phyloP scores from a whole-genome alignment of 2,113 vertebrate species.

The Phaethornis superciliosus region DNA sequence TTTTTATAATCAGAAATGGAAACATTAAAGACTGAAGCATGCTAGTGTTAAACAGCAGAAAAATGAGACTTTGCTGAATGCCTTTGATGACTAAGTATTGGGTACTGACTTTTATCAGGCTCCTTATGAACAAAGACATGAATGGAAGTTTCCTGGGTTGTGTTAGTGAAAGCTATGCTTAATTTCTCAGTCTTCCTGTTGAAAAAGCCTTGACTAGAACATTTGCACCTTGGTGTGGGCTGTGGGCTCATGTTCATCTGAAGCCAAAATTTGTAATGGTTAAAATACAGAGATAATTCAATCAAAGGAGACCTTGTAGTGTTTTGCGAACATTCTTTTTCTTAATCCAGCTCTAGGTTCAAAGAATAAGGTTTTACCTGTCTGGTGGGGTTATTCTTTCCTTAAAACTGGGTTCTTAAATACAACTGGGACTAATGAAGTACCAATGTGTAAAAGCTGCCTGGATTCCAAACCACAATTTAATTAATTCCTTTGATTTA shows the following conservation, averaged over 20 bases:
- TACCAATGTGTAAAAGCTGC: fast-evolving
- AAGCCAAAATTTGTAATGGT: background rate
- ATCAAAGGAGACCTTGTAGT: background rate
- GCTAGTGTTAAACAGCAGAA: background rate
- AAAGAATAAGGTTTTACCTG: background rate
- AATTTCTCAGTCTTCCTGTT: background rate
- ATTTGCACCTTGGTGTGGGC: background rate
- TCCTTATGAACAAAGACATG: background rate
- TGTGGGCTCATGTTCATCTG: background rate
- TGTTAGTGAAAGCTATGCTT: background rate
- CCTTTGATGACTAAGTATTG: background rate
- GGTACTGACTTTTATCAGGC: background rate
- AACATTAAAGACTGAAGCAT: background rate
- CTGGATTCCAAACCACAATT: background rate
- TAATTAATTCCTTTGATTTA: background rate
- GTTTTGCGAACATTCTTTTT: background rate
- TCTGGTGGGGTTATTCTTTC: background rate
- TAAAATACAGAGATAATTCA: background rate
- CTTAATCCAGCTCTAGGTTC: background rate
- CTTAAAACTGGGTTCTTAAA: background rate
- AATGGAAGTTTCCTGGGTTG: background rate
- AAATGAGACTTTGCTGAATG: background rate
- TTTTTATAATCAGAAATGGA: background rate
- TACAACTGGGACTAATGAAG: background rate
- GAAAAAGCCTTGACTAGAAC: background rate